Evolutionary conservation across 2,888 invertebrate genomes (phyloP), one percentile per base, ranked within the genome.

Genomic region (Ochlodes sylvanus): DNA sequence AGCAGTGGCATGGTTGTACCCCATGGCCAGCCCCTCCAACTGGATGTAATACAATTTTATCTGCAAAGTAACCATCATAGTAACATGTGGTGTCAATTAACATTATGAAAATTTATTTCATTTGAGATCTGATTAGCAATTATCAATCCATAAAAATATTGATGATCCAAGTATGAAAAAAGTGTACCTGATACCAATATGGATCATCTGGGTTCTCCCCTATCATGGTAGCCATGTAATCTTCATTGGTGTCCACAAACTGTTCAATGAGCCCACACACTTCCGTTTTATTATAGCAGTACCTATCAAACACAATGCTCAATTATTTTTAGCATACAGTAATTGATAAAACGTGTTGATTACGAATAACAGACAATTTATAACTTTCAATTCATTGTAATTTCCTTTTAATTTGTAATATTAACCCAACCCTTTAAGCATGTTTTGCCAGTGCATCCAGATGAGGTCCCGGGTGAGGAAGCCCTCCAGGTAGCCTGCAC

Each of bases 401-500:
- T 34, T 34, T 34, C 34, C 34, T 34, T 34, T 34, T 19, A 3
- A 19, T 6, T 14, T 10, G 3, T 21, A 27, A n/a, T 10, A n/a
- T 52, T 1, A 19, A 17, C 7, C 63, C 60, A 71, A 95, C 85
- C 94, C 94, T 76, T 92, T 90, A 7, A 95, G 84, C 71, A 94
- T 94, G 80, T 96, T 96, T 77, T 90, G 90, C 94, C 95, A 96
- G 77, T 95, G 94, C 87, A 94, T 90, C 86, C 94, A 94, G 21
- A 96, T 94, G 12, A 95, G 88, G 57, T 94, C 94, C 44, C 88
- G 80, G 0, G 96, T 95, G 54, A 95, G 84, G 76, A 81, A 92
- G 0, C 95, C 96, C 81, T 96, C 96, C 2, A 94, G 89, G 75
- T 94, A 90, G 1, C 96, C 96, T 0, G 96, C 96, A 0, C 94